phyloP scores from a whole-genome alignment of 2,888 invertebrate species.

The Plemyria rubiginata region DNA sequence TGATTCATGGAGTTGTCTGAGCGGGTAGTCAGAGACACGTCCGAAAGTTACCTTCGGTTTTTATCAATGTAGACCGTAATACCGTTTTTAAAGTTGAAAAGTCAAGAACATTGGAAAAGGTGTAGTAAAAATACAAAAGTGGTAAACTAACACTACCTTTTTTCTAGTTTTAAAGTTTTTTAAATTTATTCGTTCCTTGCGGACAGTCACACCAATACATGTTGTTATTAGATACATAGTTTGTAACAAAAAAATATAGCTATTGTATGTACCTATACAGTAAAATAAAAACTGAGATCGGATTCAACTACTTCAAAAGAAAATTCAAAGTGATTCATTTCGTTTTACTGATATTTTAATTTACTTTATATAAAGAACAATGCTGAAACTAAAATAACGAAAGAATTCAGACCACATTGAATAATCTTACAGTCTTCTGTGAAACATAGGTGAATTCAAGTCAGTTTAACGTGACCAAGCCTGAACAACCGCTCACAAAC shows the following conservation, averaged over 20 bases:
- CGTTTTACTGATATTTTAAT: not conserved
- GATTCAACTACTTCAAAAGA: not conserved
- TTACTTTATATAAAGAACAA: not conserved
- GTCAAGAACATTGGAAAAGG: constrained; percentile 25
- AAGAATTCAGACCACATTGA: not conserved
- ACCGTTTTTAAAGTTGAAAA: constrained; percentile 21
- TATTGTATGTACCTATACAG: too few relatives aligned
- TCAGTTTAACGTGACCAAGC: too few relatives aligned
- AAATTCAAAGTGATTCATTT: not conserved
- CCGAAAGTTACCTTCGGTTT: not conserved
- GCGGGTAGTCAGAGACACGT: not conserved
- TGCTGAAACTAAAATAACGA: not conserved
- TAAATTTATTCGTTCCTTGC: constrained; percentile 24
- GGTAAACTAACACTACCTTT: constrained; percentile 39
- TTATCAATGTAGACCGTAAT: not conserved
- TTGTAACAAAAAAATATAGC: too few relatives aligned
- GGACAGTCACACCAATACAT: constrained; percentile 28
- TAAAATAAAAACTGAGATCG: too few relatives aligned
- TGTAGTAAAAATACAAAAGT: constrained; percentile 49
- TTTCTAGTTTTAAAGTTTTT: constrained; percentile 18
- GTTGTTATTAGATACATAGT: constrained; percentile 5
- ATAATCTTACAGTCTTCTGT: not conserved
- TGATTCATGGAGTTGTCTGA: not conserved
- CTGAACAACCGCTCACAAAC: too few relatives aligned
- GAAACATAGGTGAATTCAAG: too few relatives aligned